These are phyloP conservation scores for Mus pahari DNA, from an alignment of 2,113 vertebrate genomes.

Conservation along the genomic window DNA sequence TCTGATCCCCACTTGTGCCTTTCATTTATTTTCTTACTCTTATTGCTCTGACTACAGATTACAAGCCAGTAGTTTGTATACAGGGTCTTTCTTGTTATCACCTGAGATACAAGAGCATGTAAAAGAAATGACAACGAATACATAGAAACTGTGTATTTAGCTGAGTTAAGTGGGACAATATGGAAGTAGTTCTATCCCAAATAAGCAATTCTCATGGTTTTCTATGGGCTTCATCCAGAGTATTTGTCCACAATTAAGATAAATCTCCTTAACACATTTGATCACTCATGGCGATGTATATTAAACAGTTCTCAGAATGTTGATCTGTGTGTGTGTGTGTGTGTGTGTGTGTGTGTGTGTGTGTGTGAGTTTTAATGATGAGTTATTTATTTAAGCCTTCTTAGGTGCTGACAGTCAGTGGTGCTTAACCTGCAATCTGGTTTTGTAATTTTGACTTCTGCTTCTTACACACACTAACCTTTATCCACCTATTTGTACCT, in stretches of 20 bases:
- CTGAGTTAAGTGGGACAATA: not conserved
- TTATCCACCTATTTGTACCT: not conserved
- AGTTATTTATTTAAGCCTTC: not conserved
- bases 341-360: not conserved
- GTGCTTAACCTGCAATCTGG: not conserved
- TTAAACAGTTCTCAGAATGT: not conserved
- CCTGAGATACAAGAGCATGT: not conserved
- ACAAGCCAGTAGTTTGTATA: not conserved
- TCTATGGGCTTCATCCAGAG: not conserved
- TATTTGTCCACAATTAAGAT: not conserved
- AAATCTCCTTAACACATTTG: not conserved
- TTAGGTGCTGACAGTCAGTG: not conserved
- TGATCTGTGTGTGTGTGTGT: not conserved
- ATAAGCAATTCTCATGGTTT: not conserved
- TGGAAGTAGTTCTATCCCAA: constrained; percentile 7
- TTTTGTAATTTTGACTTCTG: constrained; percentile 6
- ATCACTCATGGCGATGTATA: not conserved
- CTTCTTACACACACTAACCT: constrained; percentile 4
- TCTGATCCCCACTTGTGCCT: not conserved
- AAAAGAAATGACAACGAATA: constrained; percentile 7
- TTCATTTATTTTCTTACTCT: not conserved
- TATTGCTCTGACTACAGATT: not conserved
- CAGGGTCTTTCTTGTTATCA: not conserved
- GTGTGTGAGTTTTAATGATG: not conserved
- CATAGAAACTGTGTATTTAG: not conserved